Percentiles rank a stretch among this genome's conserved stretches.
phyloP scores from a whole-genome alignment of 1,140 invertebrate species.

The Calycopis cecrops region DNA sequence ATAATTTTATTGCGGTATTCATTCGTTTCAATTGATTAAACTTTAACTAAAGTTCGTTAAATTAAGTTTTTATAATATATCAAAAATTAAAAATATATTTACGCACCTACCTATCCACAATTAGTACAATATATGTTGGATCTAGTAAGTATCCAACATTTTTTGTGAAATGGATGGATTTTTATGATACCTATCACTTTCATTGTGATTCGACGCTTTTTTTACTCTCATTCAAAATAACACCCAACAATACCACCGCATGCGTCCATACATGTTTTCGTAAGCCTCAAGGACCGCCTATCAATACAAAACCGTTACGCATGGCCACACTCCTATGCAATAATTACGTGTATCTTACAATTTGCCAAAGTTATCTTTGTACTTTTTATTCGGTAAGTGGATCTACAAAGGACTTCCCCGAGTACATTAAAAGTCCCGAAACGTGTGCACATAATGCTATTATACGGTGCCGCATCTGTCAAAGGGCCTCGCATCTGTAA shows the following conservation, averaged over 20 bases:
- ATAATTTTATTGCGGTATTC: too few species aligned
- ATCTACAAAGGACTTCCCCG: constrained; percentile 57
- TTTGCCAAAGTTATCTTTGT: constrained; percentile 69
- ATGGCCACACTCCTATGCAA: constrained; percentile 55
- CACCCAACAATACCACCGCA: constrained; percentile 36
- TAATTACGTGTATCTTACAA: constrained; percentile 72
- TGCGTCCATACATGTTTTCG: constrained; percentile 53
- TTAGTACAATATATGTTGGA: too few species aligned
- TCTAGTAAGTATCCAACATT: too few species aligned
- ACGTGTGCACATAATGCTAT: constrained; percentile 64
- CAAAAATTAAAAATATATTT: too few species aligned
- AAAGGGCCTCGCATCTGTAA: constrained; percentile 55
- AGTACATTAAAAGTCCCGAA: constrained; percentile 40
- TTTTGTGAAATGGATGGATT: neutral
- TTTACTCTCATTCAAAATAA: constrained; percentile 28
- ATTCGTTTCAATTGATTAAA: too few species aligned
- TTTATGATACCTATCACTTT: neutral
- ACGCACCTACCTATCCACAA: too few species aligned
- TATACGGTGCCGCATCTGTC: constrained; percentile 68
- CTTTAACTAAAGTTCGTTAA: too few species aligned
- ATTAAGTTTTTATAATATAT: too few species aligned
- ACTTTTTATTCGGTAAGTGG: constrained; percentile 66
- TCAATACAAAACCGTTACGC: constrained; percentile 50
- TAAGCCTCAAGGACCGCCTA: constrained; percentile 59
- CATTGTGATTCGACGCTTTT: constrained; percentile 1